Evolutionary conservation across 2,113 vertebrate genomes (phyloP), one percentile per base, ranked within the genome.

Genomic region (Trachemys scripta): DNA sequence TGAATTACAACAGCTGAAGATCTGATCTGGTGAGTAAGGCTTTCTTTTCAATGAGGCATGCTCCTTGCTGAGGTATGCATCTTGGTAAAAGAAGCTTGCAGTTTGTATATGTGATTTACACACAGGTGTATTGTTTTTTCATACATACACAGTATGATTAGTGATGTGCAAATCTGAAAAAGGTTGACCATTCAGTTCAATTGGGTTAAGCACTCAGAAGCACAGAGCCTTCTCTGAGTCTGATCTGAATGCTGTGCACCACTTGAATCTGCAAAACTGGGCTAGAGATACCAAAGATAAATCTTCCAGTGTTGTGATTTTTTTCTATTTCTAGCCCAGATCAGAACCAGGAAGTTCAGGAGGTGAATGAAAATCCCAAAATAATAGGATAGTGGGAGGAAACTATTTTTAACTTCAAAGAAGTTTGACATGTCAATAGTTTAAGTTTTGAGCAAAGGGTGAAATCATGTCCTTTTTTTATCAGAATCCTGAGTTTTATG

Each of bases 341-440:
- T 1, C 10, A 76, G 16, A 69, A 2, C 16, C n/a, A 90, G 38
- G 4, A 1, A 87, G 9, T 7, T 10, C 54, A 95, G 38, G n/a
- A 92, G 62, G 10, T 42, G 10, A 89, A 91, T 49, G 38, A 76
- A 82, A 90, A 31, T 81, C 81, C 14, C 22, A 91, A 82, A 31
- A 1, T 4, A 45, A 8, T 0, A 4, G 3, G 24, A 1, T 4
- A 51, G 2, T 57, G 8, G 5, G 3, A 50, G 14, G 27, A 87
- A 91, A 11, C n/a, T 87, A 82, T 2, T 92, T 91, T 93, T 90
- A 3, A 16, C 38, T 20, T 90, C 35, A 72, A 31, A 50, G 90
- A 93, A 25, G 0, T 51, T 87, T 12, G 82, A 8, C 45, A 45
- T n/a, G 16, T 2, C 31, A 88, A 20, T 31, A 84, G 10, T 56